A percentile compares a stretch with the other conserved stretches of the same genome.
These are phyloP conservation scores for Apus apus DNA, from an alignment of 2,113 vertebrate genomes.

Conservation along the genomic window DNA sequence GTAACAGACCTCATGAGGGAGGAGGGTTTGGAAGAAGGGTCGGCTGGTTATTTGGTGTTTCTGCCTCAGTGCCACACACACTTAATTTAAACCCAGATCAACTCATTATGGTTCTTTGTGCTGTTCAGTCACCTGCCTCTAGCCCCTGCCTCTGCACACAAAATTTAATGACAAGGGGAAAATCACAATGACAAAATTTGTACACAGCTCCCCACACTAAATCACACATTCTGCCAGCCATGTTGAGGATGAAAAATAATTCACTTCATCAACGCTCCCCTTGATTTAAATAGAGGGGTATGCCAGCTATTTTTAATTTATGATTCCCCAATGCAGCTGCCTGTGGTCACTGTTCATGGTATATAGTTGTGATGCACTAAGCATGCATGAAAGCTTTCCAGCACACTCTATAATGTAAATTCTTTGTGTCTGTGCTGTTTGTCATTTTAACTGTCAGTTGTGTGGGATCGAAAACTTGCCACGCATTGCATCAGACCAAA, in stretches of 20 bases:
- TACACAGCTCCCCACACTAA: not conserved
- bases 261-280: not conserved
- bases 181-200: not conserved
- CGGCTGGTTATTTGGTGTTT: accelerated
- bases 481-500: not conserved
- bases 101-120: accelerated
- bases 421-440: not conserved
- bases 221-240: not conserved
- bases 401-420: not conserved
- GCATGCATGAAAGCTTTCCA: not conserved
- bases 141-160: not conserved
- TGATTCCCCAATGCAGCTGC: accelerated
- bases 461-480: not conserved
- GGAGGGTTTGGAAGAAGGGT: not conserved
- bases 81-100: not conserved
- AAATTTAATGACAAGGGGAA: not conserved
- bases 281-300: conserved; percentile 22
- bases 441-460: not conserved
- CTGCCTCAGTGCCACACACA: not conserved
- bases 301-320: conserved; percentile 10
- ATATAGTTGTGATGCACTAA: not conserved
- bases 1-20: not conserved
- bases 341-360: not conserved
- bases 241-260: not conserved
- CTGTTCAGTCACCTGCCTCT: not conserved